Conservation (phyloP, 2,113 vertebrate species). For the Macquaria ambigua region DNA sequence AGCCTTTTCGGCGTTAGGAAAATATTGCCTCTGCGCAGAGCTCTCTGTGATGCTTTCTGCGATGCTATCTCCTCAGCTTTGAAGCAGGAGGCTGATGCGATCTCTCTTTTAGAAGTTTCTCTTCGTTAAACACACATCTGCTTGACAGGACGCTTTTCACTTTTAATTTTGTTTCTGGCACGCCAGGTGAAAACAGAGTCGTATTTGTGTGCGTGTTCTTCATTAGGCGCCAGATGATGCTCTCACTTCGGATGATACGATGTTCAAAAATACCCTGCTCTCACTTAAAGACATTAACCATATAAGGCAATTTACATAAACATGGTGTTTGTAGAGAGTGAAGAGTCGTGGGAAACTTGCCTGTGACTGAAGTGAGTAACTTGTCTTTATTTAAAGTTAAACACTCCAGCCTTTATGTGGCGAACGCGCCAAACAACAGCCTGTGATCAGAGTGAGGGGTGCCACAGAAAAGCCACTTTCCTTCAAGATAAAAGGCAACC, state of each 20-base stretch:
- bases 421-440: slow-evolving; percentile 41
- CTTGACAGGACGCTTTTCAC: slow-evolving; percentile 41
- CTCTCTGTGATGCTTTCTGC: slow-evolving; percentile 45
- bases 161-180: slow-evolving; percentile 39
- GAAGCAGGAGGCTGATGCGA: slow-evolving; percentile 51
- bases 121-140: slow-evolving; percentile 58
- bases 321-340: slow-evolving; percentile 9
- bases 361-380: slow-evolving; percentile 60
- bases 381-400: slow-evolving; percentile 67
- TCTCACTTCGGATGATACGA: background rate
- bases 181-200: slow-evolving; percentile 36
- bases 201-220: slow-evolving; percentile 22
- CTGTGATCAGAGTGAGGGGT: slow-evolving; percentile 57
- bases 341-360: slow-evolving; percentile 68
- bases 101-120: slow-evolving; percentile 24
- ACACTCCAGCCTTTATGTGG: slow-evolving; percentile 56
- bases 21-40: slow-evolving; percentile 34
- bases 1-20: slow-evolving; percentile 20
- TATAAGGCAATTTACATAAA: slow-evolving; percentile 45
- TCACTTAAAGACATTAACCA: slow-evolving; percentile 6
- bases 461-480: slow-evolving; percentile 57
- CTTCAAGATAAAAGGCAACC: slow-evolving; percentile 58
- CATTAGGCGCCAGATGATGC: slow-evolving; percentile 31
- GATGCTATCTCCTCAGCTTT: slow-evolving; percentile 59
- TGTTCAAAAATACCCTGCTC: slow-evolving; percentile 24